Conservation (phyloP, 2,797 vertebrate genomes). For the Gorsachius magnificus region DNA sequence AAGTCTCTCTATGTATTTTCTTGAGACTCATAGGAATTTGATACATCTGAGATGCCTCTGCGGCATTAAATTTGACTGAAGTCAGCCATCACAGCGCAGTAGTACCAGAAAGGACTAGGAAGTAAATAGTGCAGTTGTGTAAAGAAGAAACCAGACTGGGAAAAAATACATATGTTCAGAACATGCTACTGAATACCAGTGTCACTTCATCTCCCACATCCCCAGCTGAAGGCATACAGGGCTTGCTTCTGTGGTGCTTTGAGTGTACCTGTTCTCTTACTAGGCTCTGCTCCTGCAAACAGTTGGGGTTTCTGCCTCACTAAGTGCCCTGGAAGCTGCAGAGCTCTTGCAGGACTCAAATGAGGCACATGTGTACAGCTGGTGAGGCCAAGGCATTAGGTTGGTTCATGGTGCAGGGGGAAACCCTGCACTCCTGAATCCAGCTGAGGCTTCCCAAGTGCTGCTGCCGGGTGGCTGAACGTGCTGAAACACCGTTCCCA, state of each 20-base stretch:
- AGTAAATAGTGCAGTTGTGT: not conserved
- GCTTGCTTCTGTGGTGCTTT: not conserved
- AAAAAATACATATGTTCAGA: not conserved
- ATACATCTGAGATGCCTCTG: not conserved
- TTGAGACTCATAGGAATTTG: not conserved
- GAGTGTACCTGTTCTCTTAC: not conserved
- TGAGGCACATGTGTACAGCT: not conserved
- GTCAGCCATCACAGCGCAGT: not conserved
- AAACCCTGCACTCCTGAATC: not conserved
- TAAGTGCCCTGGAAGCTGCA: not conserved
- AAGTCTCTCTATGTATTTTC: not conserved
- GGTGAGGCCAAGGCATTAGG: not conserved
- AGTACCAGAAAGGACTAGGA: not conserved
- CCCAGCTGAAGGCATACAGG: not conserved
- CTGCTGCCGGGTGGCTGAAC: not conserved
- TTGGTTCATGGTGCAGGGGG: accelerated
- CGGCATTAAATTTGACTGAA: not conserved
- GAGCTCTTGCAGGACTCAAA: not conserved
- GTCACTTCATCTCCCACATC: not conserved
- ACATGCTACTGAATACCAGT: not conserved
- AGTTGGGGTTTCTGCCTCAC: not conserved
- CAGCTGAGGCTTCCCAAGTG: not conserved
- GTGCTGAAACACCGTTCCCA: accelerated
- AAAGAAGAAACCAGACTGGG: not conserved
- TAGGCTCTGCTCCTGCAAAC: not conserved